A percentile compares a stretch with the other conserved stretches of the same genome.
Evolutionary conservation across 2,888 invertebrate genomes (phyloP).

Genomic region (Sinotaia quadrata): DNA sequence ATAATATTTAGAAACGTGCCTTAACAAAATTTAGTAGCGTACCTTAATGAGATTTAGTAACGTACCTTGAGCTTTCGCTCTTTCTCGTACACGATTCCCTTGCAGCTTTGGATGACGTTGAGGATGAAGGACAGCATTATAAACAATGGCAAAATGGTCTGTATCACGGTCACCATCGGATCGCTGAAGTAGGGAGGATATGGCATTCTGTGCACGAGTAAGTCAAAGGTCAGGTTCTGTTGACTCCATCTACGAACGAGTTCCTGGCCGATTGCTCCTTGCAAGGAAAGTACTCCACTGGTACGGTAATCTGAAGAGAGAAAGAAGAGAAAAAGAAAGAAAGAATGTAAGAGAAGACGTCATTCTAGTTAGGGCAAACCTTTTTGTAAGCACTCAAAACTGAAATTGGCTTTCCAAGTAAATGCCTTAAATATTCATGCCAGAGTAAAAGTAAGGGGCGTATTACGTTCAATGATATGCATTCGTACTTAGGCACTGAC

Average conservation of each 20-base stretch:
- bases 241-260: conserved; percentile 55
- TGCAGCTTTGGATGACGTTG: conserved; percentile 83
- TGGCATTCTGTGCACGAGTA: conserved; percentile 79
- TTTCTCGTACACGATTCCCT: conserved; percentile 83
- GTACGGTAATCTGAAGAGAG: too few relatives aligned
- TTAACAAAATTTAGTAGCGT: neutral
- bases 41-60: neutral
- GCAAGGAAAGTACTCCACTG: conserved; percentile 80
- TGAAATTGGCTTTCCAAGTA: too few relatives aligned
- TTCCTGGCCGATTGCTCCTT: conserved; percentile 76
- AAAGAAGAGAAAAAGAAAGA: too few relatives aligned
- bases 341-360: too few relatives aligned
- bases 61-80: conserved; percentile 75
- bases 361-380: too few relatives aligned
- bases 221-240: conserved; percentile 71
- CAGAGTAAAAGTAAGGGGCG: too few relatives aligned
- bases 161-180: conserved; percentile 78
- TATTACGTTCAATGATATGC: too few relatives aligned
- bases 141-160: conserved; percentile 82
- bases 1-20: neutral
- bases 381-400: too few relatives aligned
- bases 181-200: conserved; percentile 83
- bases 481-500: too few relatives aligned
- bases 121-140: conserved; percentile 87
- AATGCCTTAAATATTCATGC: too few relatives aligned